Percentiles rank a stretch among this genome's conserved stretches.
Evolutionary conservation across 2,113 vertebrate species (phyloP).

Genomic region (Chionomys nivalis): DNA sequence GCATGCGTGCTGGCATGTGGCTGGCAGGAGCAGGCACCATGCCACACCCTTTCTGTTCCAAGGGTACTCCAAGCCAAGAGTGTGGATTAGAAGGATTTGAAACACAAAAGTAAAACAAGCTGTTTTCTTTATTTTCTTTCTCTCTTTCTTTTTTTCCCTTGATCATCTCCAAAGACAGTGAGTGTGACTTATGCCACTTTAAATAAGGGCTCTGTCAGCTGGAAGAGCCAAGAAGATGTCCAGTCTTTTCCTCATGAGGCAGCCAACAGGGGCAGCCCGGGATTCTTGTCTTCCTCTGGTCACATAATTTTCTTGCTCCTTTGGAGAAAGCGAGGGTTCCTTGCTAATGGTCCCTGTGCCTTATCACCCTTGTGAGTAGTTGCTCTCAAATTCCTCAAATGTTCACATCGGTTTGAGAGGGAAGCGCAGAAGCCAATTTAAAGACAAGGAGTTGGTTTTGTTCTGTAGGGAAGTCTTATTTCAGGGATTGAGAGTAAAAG

Average conservation of each 20-base stretch:
- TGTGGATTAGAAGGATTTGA: constrained; percentile 79
- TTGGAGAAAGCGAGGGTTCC: constrained; percentile 19
- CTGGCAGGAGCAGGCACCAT: constrained; percentile 73
- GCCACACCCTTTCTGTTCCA: constrained; percentile 78
- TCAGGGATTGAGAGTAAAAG: not conserved
- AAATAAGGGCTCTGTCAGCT: constrained; percentile 26
- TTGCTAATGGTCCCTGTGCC: not conserved
- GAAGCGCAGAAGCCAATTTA: accelerated
- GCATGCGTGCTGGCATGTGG: constrained; percentile 69
- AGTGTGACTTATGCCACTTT: constrained; percentile 71
- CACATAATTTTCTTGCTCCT: not conserved
- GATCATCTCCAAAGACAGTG: constrained; percentile 63
- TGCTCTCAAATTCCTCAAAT: accelerated
- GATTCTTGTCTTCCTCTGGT: constrained; percentile 30
- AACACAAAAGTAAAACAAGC: constrained; percentile 68
- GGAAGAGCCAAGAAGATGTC: constrained; percentile 22
- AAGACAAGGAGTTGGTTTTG: no score
- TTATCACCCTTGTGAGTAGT: not conserved
- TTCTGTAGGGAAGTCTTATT: not conserved
- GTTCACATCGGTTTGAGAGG: not conserved
- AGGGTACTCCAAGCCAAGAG: constrained; percentile 69
- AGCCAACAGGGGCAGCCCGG: not conserved
- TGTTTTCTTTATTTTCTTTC: constrained; percentile 15
- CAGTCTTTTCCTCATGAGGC: not conserved
- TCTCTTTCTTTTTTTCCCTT: not conserved